A percentile compares a stretch with the other conserved stretches of the same genome.
Evolutionary conservation across 2,113 vertebrate species (phyloP).

Genomic region (Cyanoramphus novaezelandiae): DNA sequence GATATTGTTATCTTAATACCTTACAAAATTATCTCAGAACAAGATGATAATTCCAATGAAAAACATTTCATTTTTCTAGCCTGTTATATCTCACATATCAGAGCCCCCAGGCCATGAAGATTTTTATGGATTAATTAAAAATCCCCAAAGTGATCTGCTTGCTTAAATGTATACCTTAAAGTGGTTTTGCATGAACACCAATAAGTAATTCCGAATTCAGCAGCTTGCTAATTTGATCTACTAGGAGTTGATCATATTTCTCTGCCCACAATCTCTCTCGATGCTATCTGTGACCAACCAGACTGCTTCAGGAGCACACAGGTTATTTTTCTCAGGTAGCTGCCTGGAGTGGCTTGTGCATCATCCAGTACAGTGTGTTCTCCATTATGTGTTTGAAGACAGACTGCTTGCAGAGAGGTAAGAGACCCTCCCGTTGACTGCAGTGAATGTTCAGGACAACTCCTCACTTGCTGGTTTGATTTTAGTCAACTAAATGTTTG

Average conservation of each 20-base stretch:
- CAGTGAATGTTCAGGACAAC: neutral
- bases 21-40: neutral
- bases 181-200: neutral
- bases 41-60: neutral
- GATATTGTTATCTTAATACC: neutral
- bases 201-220: neutral
- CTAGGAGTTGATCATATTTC: neutral
- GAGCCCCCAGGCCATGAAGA: neutral
- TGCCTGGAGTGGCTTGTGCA: neutral
- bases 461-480: neutral
- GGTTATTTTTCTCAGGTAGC: neutral
- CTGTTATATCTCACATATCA: neutral
- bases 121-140: neutral
- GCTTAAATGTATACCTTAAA: neutral
- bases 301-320: neutral
- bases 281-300: neutral
- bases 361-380: neutral
- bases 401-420: neutral
- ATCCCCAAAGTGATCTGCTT: neutral
- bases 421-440: neutral
- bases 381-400: neutral
- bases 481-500: neutral
- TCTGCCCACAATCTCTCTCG: neutral
- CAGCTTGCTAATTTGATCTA: neutral
- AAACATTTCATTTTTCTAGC: neutral